Evolutionary conservation across 2,888 invertebrate genomes (phyloP), one percentile per base, ranked within the genome.

Genomic region (Polyommatus icarus): DNA sequence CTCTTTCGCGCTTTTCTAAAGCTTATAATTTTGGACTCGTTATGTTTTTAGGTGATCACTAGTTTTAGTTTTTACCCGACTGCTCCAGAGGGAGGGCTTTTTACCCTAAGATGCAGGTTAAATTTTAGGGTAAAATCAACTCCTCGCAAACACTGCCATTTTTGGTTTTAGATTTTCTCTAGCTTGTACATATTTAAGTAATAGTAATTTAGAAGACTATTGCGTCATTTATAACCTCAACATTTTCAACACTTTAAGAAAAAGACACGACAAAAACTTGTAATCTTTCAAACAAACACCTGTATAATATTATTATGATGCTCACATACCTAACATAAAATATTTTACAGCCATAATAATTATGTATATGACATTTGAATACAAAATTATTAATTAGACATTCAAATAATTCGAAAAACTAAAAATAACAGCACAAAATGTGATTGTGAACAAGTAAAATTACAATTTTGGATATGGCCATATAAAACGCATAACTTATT

Each of bases 381-480:
- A 29, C 24, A 67, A 67, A 32, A 67, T 67, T 29, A 18, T 29
- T 67, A 67, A 32, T 67, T 67, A 67, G 5, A 15, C 15, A 67
- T 67, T 32, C 67, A 67, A 29, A 67, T 67, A 67, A 67, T 67
- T 67, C 67, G 0, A 67, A 67, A 67, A 67, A 29, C 61, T 67
- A 67, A 67, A 67, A 67, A 67, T 67, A 67, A 29, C 29, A 32
- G 29, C 29, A 29, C 67, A 29, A 67, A 29, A 15, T 29, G 18
- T 29, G 29, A 32, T 24, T 61, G 29, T 67, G 29, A 67, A 24
- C 5, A 24, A 67, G 29, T 12, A 29, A 29, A 67, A 18, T 18
- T 67, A 67, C 67, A 67, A 29, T 67, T 32, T 67, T 67, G 67
- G 67, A 67, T 29, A 67, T 32, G 15, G 67, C 67, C 67, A 67